These are phyloP conservation scores for Gila orcuttii DNA, from an alignment of 2,113 vertebrate genomes.

Conservation along the genomic window DNA sequence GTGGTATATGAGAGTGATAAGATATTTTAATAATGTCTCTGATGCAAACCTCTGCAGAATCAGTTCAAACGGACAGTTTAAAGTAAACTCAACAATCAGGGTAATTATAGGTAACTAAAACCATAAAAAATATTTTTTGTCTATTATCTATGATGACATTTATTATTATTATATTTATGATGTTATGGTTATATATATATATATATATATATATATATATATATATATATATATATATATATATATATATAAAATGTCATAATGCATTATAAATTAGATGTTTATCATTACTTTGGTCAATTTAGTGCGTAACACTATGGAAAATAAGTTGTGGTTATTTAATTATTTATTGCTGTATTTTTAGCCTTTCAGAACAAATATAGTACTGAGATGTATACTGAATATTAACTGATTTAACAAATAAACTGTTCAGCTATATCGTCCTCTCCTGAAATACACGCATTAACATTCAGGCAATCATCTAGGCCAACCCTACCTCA, in stretches of 20 bases:
- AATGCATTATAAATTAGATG: no score
- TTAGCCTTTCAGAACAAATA: no score
- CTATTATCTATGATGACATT: neutral
- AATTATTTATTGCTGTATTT: no score
- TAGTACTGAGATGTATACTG: no score
- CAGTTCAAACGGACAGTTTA: neutral
- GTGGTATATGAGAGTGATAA: neutral
- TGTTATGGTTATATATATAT: no score
- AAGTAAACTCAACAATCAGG: neutral
- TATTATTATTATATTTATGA: no score
- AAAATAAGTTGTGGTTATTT: neutral
- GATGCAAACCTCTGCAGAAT: neutral
- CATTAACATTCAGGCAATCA: constrained; percentile 44
- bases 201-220: no score
- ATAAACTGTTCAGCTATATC: neutral
- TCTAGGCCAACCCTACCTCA: constrained; percentile 22
- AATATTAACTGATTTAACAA: no score
- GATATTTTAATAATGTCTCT: neutral
- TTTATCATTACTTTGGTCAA: neutral
- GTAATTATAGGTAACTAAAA: neutral
- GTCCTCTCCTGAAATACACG: neutral
- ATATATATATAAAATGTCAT: no score
- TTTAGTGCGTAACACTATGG: neutral
- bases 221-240: no score
- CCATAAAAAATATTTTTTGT: neutral